phyloP scores from a whole-genome alignment of 2,113 vertebrate species.

The Eublepharis macularius region DNA sequence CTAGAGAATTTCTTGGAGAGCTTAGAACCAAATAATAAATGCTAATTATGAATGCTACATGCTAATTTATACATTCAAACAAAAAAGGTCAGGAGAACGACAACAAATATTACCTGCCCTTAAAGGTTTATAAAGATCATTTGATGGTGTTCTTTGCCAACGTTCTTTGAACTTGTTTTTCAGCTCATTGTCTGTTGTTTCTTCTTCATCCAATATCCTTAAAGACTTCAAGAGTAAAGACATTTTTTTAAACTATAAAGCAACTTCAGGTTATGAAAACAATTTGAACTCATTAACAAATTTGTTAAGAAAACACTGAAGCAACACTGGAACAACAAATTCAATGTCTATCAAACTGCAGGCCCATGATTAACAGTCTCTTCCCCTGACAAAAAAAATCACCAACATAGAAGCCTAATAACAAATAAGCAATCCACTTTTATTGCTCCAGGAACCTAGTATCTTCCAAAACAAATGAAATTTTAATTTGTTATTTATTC shows the following conservation, averaged over 20 bases:
- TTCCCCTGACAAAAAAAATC: no score
- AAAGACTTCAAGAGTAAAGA: constrained; percentile 79
- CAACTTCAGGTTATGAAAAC: neutral
- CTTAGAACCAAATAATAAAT: neutral
- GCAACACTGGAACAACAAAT: neutral
- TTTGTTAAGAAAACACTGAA: neutral
- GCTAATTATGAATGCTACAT: constrained; percentile 8
- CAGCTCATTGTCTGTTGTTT: constrained; percentile 92
- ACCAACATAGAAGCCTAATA: neutral
- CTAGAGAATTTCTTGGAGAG: neutral
- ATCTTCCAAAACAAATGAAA: neutral
- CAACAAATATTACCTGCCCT: constrained; percentile 78
- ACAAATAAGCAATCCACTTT: neutral
- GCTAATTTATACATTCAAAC: neutral
- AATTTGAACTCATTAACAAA: neutral
- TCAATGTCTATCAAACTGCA: neutral
- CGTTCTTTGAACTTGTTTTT: constrained; percentile 94
- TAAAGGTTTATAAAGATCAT: constrained; percentile 93
- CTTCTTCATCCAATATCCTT: constrained; percentile 91
- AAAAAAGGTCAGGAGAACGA: neutral
- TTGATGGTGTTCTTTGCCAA: constrained; percentile 95
- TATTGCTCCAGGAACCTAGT: neutral
- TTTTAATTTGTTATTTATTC: no score
- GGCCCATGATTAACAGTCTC: neutral
- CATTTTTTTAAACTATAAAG: neutral